These are phyloP conservation scores for Ctenomys sociabilis DNA, from an alignment of 2,113 vertebrate genomes.

Conservation along the genomic window DNA sequence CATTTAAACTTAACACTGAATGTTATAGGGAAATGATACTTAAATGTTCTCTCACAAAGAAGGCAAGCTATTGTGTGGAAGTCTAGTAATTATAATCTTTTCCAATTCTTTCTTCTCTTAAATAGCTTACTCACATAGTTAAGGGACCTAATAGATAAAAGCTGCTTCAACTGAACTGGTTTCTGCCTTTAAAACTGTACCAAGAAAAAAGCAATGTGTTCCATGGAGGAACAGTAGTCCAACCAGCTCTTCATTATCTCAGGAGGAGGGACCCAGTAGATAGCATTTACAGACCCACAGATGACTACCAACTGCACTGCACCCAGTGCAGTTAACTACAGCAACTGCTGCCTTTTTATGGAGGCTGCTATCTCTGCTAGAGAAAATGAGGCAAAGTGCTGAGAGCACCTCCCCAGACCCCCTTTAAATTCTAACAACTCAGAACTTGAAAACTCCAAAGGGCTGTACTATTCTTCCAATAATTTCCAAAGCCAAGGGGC, in stretches of 20 bases:
- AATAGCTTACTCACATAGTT: neutral
- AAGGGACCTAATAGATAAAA: slow-evolving; percentile 16
- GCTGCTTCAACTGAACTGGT: neutral
- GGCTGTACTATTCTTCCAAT: neutral
- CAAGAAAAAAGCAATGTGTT: neutral
- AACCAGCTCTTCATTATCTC: neutral
- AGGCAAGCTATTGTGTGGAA: neutral
- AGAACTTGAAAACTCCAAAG: neutral
- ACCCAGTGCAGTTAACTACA: neutral
- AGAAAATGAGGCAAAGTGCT: neutral
- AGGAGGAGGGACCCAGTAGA: neutral
- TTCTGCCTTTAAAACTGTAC: slow-evolving; percentile 52
- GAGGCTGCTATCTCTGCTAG: neutral
- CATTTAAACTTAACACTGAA: neutral
- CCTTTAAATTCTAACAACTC: neutral
- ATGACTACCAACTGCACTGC: neutral
- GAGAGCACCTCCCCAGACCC: neutral
- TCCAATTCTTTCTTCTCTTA: neutral
- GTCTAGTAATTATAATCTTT: slow-evolving; percentile 56
- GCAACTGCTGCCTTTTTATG: neutral
- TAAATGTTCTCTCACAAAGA: neutral
- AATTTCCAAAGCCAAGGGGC: neutral
- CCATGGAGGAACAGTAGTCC: neutral
- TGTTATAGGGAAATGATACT: neutral
- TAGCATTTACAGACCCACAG: neutral